Evolutionary conservation across 2,797 vertebrate species (phyloP).

Genomic region (Eurystomus glaucurus): DNA sequence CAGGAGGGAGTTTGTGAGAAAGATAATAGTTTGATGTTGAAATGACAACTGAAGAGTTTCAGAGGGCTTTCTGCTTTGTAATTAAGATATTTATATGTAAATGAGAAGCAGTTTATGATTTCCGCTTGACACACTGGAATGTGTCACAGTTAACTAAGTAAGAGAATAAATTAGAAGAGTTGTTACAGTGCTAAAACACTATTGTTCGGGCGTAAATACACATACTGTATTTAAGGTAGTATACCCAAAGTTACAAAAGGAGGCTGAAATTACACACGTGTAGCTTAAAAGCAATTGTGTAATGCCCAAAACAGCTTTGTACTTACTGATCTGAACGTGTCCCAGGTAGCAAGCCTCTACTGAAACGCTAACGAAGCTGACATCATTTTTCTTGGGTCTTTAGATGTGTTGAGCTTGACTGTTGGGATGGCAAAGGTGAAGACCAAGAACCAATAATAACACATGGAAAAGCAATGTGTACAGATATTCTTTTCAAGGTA

Average conservation of each 20-base stretch:
- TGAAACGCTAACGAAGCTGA: neutral
- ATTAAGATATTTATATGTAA: neutral
- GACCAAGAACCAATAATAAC: constrained; percentile 99
- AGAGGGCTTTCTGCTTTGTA: neutral
- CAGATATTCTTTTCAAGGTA: constrained; percentile 99
- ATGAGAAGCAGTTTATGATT: neutral
- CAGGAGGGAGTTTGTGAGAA: neutral
- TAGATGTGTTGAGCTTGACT: constrained; percentile 98
- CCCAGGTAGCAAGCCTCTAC: accelerated
- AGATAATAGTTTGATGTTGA: neutral
- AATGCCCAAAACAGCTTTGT: neutral
- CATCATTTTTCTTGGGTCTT: neutral
- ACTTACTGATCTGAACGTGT: neutral
- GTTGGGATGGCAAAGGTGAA: constrained; percentile 99
- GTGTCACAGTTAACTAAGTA: neutral
- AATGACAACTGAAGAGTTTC: neutral
- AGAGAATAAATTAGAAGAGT: neutral
- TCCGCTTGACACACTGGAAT: neutral
- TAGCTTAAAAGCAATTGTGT: neutral
- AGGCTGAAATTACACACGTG: neutral
- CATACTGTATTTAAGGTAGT: neutral
- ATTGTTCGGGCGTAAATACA: neutral
- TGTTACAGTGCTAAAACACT: neutral
- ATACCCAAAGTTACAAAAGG: neutral
- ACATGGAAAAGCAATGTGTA: constrained; percentile 99